A percentile compares a stretch with the other conserved stretches of the same genome.
Evolutionary conservation across 2,113 vertebrate genomes (phyloP).

Genomic region (Pterophyllum scalare): DNA sequence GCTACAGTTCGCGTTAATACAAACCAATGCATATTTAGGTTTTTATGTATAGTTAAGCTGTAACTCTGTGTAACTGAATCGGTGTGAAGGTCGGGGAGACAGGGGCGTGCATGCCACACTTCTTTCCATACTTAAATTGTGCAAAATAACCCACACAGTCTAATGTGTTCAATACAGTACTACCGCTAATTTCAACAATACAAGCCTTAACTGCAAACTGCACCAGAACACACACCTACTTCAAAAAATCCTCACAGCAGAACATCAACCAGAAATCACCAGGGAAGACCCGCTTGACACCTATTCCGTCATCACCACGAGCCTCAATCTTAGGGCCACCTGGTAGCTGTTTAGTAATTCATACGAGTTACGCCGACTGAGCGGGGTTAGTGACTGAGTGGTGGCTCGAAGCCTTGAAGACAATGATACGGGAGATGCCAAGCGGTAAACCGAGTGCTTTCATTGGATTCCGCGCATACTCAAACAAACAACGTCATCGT

Average conservation of each 20-base stretch:
- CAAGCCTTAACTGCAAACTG: neutral
- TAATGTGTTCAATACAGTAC: neutral
- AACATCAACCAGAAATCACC: slow-evolving; percentile 17
- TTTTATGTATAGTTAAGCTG: too few species aligned
- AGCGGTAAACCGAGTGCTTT: slow-evolving; percentile 1
- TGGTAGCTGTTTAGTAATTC: neutral
- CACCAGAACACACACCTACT: slow-evolving; percentile 36
- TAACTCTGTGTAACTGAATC: neutral
- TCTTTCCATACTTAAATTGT: neutral
- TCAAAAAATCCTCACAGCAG: slow-evolving; percentile 2
- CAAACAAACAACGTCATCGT: slow-evolving; percentile 39
- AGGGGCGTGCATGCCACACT: neutral
- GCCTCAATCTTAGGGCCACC: neutral
- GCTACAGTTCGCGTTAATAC: neutral
- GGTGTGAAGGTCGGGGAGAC: slow-evolving; percentile 53
- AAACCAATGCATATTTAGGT: neutral
- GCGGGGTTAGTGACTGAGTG: neutral
- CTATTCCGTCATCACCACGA: slow-evolving; percentile 37
- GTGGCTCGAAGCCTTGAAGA: neutral
- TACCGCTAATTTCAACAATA: neutral
- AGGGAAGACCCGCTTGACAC: neutral
- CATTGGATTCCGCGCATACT: neutral
- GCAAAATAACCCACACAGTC: neutral
- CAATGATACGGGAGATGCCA: neutral
- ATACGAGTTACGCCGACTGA: rapidly evolving